Conservation (phyloP, 2,888 invertebrate genomes). For the Cryptocephalus moraei region DNA sequence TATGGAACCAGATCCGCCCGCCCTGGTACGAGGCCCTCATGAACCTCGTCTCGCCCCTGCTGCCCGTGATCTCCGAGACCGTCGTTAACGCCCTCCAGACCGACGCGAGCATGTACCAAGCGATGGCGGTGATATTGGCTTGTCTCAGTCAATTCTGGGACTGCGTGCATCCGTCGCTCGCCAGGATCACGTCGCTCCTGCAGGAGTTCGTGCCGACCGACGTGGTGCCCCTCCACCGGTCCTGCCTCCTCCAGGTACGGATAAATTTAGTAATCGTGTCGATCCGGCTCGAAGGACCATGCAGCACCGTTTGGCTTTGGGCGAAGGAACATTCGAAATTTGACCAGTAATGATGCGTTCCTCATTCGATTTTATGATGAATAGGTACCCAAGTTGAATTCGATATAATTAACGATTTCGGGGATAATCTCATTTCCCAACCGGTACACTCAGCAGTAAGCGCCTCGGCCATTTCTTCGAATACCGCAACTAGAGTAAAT, state of each 20-base stretch:
- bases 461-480: too few relatives aligned
- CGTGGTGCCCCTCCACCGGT: constrained; percentile 58
- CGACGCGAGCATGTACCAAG: constrained; percentile 72
- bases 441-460: too few relatives aligned
- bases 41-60: constrained; percentile 50
- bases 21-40: constrained; percentile 67
- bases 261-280: too few relatives aligned
- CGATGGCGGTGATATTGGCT: constrained; percentile 63
- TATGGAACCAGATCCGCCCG: constrained; percentile 73
- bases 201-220: constrained; percentile 62
- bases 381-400: too few relatives aligned
- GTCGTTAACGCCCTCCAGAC: constrained; percentile 60
- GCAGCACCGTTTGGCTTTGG: too few relatives aligned
- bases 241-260: constrained; percentile 44
- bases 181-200: constrained; percentile 43
- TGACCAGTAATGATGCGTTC: too few relatives aligned
- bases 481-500: too few relatives aligned
- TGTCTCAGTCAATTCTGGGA: constrained; percentile 61
- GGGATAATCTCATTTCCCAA: too few relatives aligned
- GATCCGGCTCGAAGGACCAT: too few relatives aligned
- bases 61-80: constrained; percentile 55
- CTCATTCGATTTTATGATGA: too few relatives aligned
- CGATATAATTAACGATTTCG: too few relatives aligned
- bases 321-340: too few relatives aligned
- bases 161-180: constrained; percentile 53